Conservation (phyloP, 2,113 vertebrate species). For the Lycaon pictus region DNA sequence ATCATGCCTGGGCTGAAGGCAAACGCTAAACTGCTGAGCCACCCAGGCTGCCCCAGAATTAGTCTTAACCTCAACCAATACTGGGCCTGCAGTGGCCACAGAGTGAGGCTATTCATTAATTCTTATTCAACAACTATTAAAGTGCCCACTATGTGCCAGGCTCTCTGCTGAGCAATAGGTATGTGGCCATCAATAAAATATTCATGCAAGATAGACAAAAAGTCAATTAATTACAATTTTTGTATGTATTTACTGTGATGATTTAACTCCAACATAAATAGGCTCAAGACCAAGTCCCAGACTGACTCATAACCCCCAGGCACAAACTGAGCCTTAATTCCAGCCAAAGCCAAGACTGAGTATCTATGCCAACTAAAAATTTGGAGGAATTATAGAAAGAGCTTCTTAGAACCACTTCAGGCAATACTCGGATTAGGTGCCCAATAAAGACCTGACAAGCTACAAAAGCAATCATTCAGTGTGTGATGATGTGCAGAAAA, state of each 20-base stretch:
- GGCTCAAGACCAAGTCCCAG: neutral
- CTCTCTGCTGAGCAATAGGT: neutral
- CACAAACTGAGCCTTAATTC: neutral
- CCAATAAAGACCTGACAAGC: conserved; percentile 17
- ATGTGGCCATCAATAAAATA: neutral
- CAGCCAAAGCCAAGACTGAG: neutral
- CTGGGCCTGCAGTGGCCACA: neutral
- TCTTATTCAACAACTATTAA: neutral
- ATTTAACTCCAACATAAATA: conserved; percentile 12
- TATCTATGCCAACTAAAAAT: neutral
- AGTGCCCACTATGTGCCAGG: neutral
- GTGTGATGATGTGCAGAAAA: conserved; percentile 43
- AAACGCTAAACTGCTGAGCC: no score
- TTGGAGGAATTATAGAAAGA: neutral
- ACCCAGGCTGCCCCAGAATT: neutral
- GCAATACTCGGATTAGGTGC: neutral
- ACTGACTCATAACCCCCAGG: neutral
- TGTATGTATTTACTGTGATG: neutral
- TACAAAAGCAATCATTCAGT: conserved; percentile 31
- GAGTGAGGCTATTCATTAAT: neutral
- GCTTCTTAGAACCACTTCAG: conserved; percentile 40
- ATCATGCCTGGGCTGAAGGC: no score
- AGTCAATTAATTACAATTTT: neutral
- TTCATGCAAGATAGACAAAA: neutral
- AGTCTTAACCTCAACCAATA: neutral